Conservation (phyloP, 2,113 vertebrate genomes). For the Heliornis fulica region DNA sequence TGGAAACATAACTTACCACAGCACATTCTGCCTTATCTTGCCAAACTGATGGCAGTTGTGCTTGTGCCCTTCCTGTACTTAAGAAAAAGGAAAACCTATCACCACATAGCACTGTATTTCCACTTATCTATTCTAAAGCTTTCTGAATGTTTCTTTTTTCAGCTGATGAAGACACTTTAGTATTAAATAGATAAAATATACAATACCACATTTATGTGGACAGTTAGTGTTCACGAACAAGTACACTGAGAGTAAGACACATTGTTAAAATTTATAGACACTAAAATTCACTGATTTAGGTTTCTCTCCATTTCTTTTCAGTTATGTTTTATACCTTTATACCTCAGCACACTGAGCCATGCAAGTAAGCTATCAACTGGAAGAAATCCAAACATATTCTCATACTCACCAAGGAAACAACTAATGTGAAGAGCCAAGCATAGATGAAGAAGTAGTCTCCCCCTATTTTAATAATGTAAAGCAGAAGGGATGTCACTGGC, state of each 20-base stretch:
- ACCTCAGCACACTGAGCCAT: not conserved
- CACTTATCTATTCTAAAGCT: not conserved
- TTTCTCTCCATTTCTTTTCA: not conserved
- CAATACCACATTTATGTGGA: not conserved
- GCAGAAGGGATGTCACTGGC: constrained; percentile 92
- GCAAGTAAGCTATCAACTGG: not conserved
- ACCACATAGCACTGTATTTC: not conserved
- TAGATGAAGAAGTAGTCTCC: constrained; percentile 99
- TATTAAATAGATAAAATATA: not conserved
- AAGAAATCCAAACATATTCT: not conserved
- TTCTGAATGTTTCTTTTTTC: not conserved
- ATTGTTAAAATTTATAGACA: not conserved
- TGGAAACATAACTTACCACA: not conserved
- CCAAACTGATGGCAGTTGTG: not conserved
- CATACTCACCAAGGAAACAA: constrained; percentile 92
- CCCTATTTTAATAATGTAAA: constrained; percentile 98
- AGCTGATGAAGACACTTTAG: not conserved
- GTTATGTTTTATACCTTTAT: not conserved
- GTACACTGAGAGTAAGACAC: not conserved
- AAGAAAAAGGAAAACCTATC: not conserved
- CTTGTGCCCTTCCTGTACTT: not conserved
- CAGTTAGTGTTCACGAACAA: not conserved
- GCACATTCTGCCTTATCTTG: not conserved
- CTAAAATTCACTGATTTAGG: not conserved
- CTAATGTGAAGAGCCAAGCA: constrained; percentile 95